These are phyloP conservation scores for Dromiciops gliroides DNA, from an alignment of 2,113 vertebrate genomes.

Conservation along the genomic window DNA sequence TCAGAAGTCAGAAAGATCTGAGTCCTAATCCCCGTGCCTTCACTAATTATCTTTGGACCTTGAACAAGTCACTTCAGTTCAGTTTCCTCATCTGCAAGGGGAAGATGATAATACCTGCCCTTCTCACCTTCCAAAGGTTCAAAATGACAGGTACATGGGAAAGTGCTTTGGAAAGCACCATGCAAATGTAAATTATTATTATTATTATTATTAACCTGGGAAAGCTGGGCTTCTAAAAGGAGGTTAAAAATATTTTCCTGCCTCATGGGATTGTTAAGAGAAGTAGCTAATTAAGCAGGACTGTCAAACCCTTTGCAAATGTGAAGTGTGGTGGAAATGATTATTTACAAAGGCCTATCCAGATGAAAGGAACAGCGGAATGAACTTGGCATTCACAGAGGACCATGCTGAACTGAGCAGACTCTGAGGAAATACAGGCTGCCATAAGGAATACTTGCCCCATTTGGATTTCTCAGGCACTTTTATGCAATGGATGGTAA, in stretches of 20 bases:
- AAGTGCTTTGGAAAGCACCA: neutral
- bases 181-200: neutral
- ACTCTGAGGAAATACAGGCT: neutral
- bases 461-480: neutral
- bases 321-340: neutral
- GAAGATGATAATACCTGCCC: neutral
- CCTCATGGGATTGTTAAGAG: neutral
- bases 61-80: neutral
- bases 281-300: neutral
- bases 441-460: neutral
- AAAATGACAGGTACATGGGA: neutral
- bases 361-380: neutral
- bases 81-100: neutral
- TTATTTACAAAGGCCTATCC: neutral
- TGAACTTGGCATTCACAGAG: neutral
- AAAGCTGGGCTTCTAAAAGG: neutral
- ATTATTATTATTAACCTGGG: neutral
- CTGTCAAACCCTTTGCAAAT: neutral
- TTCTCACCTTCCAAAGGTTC: neutral
- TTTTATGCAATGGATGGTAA: neutral
- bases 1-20: neutral
- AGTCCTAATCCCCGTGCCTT: neutral
- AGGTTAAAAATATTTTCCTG: neutral
- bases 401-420: neutral
- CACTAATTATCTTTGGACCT: neutral